phyloP scores from a whole-genome alignment of 2,888 invertebrate species.

The Acleris cristana region DNA sequence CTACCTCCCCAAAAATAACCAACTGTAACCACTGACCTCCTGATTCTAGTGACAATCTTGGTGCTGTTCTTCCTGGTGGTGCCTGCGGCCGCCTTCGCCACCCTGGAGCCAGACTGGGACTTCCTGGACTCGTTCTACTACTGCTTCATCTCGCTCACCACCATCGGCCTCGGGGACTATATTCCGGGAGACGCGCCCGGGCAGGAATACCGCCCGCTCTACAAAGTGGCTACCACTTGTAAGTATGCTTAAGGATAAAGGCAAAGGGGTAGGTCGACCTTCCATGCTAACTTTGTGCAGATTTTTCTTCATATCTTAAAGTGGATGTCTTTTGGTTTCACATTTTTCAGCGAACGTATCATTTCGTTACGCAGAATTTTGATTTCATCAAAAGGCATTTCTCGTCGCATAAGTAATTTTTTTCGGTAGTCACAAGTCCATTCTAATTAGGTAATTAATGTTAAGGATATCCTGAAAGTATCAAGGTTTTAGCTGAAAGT shows the following conservation, averaged over 20 bases:
- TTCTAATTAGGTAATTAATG: too few species aligned
- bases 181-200: conserved; percentile 92
- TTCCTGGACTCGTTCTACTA: conserved; percentile 95
- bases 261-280: too few species aligned
- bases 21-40: neutral
- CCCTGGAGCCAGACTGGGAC: conserved; percentile 92
- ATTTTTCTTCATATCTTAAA: too few species aligned
- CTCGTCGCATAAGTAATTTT: too few species aligned
- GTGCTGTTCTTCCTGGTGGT: conserved; percentile 87
- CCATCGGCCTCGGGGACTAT: conserved; percentile 95
- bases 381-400: too few species aligned
- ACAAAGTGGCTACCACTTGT: conserved; percentile 92
- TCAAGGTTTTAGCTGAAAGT: too few species aligned
- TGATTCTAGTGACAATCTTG: conserved; percentile 77
- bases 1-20: neutral
- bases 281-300: too few species aligned
- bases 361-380: too few species aligned
- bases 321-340: too few species aligned
- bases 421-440: too few species aligned
- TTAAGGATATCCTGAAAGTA: too few species aligned
- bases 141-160: conserved; percentile 95
- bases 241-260: conserved; percentile 54
- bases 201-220: conserved; percentile 90
- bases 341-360: too few species aligned
- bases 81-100: conserved; percentile 90